Base-by-base conservation (phyloP, 2,113 vertebrate species). In the Carollia perspicillata region DNA sequence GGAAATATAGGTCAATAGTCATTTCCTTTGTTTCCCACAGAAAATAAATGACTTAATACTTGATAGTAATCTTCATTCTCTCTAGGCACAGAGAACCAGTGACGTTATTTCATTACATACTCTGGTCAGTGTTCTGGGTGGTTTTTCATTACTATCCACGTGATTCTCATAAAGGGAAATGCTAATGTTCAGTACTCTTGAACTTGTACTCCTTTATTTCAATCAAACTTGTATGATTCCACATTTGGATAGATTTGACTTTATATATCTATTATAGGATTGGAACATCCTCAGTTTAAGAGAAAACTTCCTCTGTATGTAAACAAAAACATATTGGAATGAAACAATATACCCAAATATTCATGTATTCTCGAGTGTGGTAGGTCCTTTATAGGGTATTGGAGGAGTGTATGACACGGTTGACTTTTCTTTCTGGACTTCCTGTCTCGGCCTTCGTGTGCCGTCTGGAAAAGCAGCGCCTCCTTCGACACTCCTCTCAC, bases 31-130 rank as follows among this genome's bases (percentile, higher is more conserved):
- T 58, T 78, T 72, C 84, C 28, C 69, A 77, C 63, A 90, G 88
- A 12, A 95, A 5, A 72, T 75, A 90, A 2, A 78, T 89, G 47
- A 63, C 84, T 97, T 96, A 88, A 44, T 44, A 89, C 78, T 96
- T 96, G 86, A 75, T 95, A 92, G 69, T 53, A 87, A 47, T 96
- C 91, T 97, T 97, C n/a, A 33, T 94, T 94, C 95, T 97, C 63
- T 94, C 85, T 55, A 92, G 93, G 30, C 30, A 7, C 26, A 79
- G 79, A 89, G 55, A 89, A 37, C 44, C 44, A 4, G 71, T 11
- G 89, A 16, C 90, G 78, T 96, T 86, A 74, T 95, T 98, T 94
- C 51, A 90, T 78, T 96, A 84, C 58, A n/a, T 1, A 3, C 44
- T 66, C 85, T 33, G 65, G 85, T 89, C 89, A 63, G 18, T 88